These are phyloP conservation scores for Drosophila tanythrix DNA, from an alignment of 2,888 invertebrate species.

Conservation along the genomic window DNA sequence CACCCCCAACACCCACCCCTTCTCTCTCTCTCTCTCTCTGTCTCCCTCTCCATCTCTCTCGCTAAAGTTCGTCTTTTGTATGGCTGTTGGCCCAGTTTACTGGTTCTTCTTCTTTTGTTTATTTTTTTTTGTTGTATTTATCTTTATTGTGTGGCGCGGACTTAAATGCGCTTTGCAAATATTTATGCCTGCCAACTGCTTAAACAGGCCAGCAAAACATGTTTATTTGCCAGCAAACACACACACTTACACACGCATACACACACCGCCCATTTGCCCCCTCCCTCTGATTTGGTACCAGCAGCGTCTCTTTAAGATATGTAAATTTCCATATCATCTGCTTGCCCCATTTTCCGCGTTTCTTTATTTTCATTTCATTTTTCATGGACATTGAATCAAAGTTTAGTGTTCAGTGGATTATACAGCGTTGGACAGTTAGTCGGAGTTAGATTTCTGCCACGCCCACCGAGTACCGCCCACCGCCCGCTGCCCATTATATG, in stretches of 20 bases:
- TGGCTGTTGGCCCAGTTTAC: slow-evolving; percentile 49
- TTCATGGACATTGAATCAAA: slow-evolving; percentile 52
- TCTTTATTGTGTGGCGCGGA: slow-evolving; percentile 70
- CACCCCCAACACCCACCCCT: background rate
- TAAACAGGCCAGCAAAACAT: slow-evolving; percentile 64
- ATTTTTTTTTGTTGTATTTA: slow-evolving; percentile 62
- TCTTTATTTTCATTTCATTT: slow-evolving; percentile 14
- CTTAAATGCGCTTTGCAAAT: slow-evolving; percentile 81
- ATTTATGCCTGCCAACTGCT: slow-evolving; percentile 75
- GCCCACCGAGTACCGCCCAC: slow-evolving; percentile 19
- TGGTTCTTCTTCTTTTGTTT: background rate
- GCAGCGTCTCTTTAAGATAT: slow-evolving; percentile 17
- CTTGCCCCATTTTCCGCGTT: slow-evolving; percentile 24
- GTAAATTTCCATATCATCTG: slow-evolving; percentile 59
- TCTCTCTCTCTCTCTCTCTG: background rate
- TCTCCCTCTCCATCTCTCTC: background rate
- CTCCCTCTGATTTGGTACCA: background rate
- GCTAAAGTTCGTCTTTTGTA: slow-evolving; percentile 14
- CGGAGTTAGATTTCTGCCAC: slow-evolving; percentile 57
- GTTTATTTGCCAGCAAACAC: slow-evolving; percentile 62
- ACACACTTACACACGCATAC: background rate
- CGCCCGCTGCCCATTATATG: background rate
- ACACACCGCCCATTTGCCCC: background rate
- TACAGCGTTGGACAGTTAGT: slow-evolving; percentile 22
- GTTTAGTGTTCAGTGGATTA: slow-evolving; percentile 65